Evolutionary conservation across 2,113 vertebrate species (phyloP).

Genomic region (Myocastor coypus): DNA sequence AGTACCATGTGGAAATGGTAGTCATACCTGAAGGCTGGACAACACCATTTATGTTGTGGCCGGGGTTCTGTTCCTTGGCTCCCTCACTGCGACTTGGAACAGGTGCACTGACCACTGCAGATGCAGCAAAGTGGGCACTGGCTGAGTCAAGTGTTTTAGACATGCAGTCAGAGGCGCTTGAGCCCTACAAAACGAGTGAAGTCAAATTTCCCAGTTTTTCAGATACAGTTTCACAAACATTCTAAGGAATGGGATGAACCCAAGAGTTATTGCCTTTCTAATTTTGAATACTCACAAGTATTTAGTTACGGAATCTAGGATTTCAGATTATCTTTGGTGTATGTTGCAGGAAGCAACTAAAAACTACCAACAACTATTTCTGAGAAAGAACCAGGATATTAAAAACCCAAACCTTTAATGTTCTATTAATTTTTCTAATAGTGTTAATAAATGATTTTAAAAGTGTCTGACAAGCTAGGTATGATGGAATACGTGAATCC

Average conservation of each 20-base stretch:
- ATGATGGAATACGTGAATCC: slow-evolving; percentile 3
- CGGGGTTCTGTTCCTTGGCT: slow-evolving; percentile 88
- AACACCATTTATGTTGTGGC: slow-evolving; percentile 91
- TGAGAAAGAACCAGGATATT: slow-evolving; percentile 37
- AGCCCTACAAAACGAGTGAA: slow-evolving; percentile 84
- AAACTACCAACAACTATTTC: slow-evolving; percentile 53
- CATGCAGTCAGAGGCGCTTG: slow-evolving; percentile 89
- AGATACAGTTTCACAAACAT: slow-evolving; percentile 20
- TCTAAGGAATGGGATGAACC: neutral
- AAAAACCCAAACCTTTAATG: slow-evolving; percentile 20
- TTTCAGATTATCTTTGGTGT: slow-evolving; percentile 32
- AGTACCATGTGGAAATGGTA: neutral
- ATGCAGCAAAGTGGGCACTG: slow-evolving; percentile 96
- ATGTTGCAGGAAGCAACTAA: slow-evolving; percentile 21
- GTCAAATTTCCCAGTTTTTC: slow-evolving; percentile 29
- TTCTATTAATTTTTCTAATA: slow-evolving; percentile 46
- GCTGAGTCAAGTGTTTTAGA: slow-evolving; percentile 96
- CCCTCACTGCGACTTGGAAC: slow-evolving; percentile 87
- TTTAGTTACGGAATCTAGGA: slow-evolving; percentile 41
- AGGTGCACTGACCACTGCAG: slow-evolving; percentile 93
- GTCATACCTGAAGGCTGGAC: slow-evolving; percentile 91
- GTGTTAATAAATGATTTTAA: neutral
- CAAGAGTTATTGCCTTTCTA: slow-evolving; percentile 39
- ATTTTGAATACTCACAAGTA: neutral
- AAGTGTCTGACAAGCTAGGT: slow-evolving; percentile 13